Evolutionary conservation across 2,797 vertebrate species (phyloP), one percentile per base, ranked within the genome.

Genomic region (Sebastes aleutianus): DNA sequence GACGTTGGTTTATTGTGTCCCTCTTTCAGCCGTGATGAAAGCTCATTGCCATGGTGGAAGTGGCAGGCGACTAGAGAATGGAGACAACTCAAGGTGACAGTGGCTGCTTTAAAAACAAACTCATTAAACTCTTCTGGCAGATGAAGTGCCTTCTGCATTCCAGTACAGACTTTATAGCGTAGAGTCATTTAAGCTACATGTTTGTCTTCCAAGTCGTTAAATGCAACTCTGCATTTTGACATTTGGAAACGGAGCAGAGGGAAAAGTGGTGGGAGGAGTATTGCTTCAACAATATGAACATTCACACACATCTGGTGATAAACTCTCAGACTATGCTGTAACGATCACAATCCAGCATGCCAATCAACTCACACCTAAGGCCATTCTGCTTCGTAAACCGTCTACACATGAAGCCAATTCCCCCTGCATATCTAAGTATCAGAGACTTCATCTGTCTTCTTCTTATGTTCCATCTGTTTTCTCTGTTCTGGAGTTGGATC

Each of bases 141-240:
- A 85, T n/a, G 29, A 67, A 76, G 8, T n/a, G 34, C 74, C 76
- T 59, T 57, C 67, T 8, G 16, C 86, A 87, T 89, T 88, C 87
- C 87, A 79, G 11, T 2, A 11, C 24, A 29, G 20, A 67, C 27
- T 93, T 89, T 81, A 91, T 72, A 76, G 86, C 12, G 1, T 43
- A 43, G 39, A 88, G 79, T 53, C 57, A 83, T 91, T 92, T 80
- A 81, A 88, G 71, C 67, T 82, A 36, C 20, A 69, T 61, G 80
- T 59, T 87, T 8, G 75, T 80, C 80, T 62, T 91, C 88, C 86
- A 93, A 63, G 82, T 81, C 47, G 50, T 92, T 87, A 90, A 92
- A 93, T 4, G 63, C 78, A 88, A 69, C 69, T 73, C 61, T 61
- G 80, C 57, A 77, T 85, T 88, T 68, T 80, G 70, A 84, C 54